Conservation (phyloP, 2,888 invertebrate genomes). For the Leptopterna dolabrata region DNA sequence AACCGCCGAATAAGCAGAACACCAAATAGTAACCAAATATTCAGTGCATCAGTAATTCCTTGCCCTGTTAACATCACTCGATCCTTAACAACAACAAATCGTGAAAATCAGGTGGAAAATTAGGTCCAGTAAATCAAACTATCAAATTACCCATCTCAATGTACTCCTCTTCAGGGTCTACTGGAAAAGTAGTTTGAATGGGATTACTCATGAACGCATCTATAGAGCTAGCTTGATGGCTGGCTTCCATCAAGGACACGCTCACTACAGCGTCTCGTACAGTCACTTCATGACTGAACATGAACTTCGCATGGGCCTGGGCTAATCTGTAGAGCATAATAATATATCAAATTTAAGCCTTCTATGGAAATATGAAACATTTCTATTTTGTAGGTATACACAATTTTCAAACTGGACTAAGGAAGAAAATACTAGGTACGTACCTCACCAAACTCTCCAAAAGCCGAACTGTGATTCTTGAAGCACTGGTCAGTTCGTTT, state of each 20-base stretch:
- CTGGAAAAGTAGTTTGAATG: conserved; percentile 76
- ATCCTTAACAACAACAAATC: no score
- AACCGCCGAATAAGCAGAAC: no score
- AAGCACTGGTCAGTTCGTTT: conserved; percentile 76
- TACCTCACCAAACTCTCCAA: conserved; percentile 88
- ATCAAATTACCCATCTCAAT: conserved; percentile 67
- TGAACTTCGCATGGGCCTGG: conserved; percentile 87
- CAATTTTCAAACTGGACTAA: no score
- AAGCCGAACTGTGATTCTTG: conserved; percentile 86
- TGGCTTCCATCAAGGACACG: conserved; percentile 79
- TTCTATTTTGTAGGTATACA: no score
- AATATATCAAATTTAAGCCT: no score
- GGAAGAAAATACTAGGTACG: not conserved
- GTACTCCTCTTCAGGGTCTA: conserved; percentile 71
- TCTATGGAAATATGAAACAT: no score
- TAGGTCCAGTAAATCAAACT: no score
- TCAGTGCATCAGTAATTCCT: no score
- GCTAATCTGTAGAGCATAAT: conserved; percentile 71
- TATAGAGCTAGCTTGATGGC: conserved; percentile 77
- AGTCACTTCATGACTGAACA: conserved; percentile 79
- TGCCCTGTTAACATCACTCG: no score
- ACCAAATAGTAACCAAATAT: no score
- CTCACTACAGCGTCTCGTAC: conserved; percentile 85
- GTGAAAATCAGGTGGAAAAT: no score
- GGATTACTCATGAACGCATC: conserved; percentile 70